Evolutionary conservation across 1,140 invertebrate genomes (phyloP).

Genomic region (Calliopsis andreniformis): DNA sequence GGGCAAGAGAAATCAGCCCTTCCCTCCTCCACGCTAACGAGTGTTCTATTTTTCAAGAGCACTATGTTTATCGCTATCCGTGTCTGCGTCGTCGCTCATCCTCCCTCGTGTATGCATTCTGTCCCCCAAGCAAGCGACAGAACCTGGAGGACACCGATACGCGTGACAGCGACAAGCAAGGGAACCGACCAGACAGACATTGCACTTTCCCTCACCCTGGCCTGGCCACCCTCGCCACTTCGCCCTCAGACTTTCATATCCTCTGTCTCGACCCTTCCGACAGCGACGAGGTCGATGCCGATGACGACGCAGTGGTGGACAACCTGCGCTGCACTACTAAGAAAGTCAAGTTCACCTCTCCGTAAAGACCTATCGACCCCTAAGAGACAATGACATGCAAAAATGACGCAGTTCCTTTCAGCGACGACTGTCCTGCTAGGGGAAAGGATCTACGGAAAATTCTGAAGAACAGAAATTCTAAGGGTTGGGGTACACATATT

Average conservation of each 20-base stretch:
- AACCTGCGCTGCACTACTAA: conserved; percentile 48
- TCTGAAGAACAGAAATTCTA: too few relatives aligned
- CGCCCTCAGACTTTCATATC: conserved; percentile 44
- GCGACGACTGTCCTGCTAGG: too few relatives aligned
- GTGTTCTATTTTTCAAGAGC: conserved; percentile 64
- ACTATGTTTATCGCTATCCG: conserved; percentile 56
- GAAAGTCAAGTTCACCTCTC: conserved; percentile 55
- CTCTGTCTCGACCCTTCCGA: conserved; percentile 29
- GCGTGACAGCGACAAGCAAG: conserved; percentile 12
- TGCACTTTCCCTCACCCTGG: conserved; percentile 58
- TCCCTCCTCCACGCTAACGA: conserved; percentile 52
- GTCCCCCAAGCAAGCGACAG: conserved; percentile 14
- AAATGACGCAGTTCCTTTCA: too few relatives aligned
- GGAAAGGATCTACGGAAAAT: too few relatives aligned
- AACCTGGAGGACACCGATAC: neutral
- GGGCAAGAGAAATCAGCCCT: conserved; percentile 29
- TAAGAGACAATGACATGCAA: too few relatives aligned
- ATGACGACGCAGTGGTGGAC: conserved; percentile 55
- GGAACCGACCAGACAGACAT: conserved; percentile 52
- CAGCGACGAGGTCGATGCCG: conserved; percentile 27
- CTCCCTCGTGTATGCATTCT: conserved; percentile 10
- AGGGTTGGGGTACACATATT: too few relatives aligned
- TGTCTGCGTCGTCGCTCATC: conserved; percentile 24
- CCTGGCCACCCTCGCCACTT: conserved; percentile 39
- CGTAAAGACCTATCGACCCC: too few relatives aligned